These are phyloP conservation scores for Noctua fimbriata DNA, from an alignment of 2,888 invertebrate species.

Conservation along the genomic window DNA sequence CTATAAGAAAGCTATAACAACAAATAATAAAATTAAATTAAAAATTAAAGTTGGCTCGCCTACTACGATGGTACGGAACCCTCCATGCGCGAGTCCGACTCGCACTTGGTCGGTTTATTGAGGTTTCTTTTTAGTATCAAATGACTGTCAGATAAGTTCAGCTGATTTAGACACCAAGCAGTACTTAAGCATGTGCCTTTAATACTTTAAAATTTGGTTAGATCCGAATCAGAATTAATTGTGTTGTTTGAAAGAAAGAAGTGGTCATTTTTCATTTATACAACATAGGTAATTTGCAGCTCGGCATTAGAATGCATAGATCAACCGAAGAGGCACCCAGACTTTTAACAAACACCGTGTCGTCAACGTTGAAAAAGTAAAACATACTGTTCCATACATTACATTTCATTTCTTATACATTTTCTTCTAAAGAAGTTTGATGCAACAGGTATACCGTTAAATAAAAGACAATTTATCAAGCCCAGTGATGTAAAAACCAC, in stretches of 20 bases:
- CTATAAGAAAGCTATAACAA: too few relatives aligned
- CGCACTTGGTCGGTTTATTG: background rate
- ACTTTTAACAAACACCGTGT: background rate
- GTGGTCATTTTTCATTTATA: background rate
- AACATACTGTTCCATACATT: background rate
- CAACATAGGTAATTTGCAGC: too few relatives aligned
- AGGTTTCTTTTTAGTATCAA: background rate
- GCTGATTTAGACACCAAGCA: background rate
- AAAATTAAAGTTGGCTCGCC: too few relatives aligned
- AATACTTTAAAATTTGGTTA: too few relatives aligned
- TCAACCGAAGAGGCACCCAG: background rate
- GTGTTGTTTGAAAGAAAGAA: background rate
- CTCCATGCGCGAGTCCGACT: too few relatives aligned
- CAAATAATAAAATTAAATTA: too few relatives aligned
- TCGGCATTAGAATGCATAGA: background rate
- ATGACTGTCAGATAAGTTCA: background rate
- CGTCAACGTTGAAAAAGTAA: background rate
- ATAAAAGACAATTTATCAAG: too few relatives aligned
- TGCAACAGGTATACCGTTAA: background rate
- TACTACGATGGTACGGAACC: too few relatives aligned
- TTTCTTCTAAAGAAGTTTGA: background rate
- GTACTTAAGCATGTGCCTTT: too few relatives aligned
- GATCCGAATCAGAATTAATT: too few relatives aligned
- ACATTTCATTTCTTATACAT: background rate
- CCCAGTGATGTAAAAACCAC: background rate